Conservation (phyloP, 2,888 invertebrate species). For the Drosophila neonasuta region DNA sequence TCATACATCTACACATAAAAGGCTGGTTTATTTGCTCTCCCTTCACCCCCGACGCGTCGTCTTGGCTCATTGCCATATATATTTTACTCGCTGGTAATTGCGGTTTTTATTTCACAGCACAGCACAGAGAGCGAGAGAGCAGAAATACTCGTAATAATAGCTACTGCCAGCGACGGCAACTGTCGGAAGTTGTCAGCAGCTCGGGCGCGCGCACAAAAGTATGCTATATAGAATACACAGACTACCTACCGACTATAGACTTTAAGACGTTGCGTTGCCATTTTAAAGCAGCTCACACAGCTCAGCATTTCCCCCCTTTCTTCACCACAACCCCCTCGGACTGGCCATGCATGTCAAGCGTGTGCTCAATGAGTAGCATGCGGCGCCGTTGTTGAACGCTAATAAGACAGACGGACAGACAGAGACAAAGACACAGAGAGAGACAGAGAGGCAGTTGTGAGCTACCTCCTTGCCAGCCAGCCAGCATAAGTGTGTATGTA, state of each 20-base stretch:
- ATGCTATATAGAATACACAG: conserved; percentile 18
- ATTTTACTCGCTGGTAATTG: conserved; percentile 74
- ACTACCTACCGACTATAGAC: conserved; percentile 1
- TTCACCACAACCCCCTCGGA: neutral
- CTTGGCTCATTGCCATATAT: conserved; percentile 48
- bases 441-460: conserved; percentile 13
- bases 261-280: conserved; percentile 36
- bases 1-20: conserved; percentile 23
- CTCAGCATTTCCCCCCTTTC: too few species aligned
- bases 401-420: conserved; percentile 58
- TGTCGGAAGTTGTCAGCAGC: conserved; percentile 76
- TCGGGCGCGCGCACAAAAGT: conserved; percentile 42
- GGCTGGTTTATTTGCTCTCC: conserved; percentile 55
- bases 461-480: conserved; percentile 25
- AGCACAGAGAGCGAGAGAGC: conserved; percentile 3
- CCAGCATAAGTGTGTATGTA: conserved; percentile 29
- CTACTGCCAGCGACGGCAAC: conserved; percentile 45
- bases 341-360: conserved; percentile 47
- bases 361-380: conserved; percentile 56
- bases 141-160: conserved; percentile 50
- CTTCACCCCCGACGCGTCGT: neutral
- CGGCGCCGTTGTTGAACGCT: conserved; percentile 58
- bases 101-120: conserved; percentile 76
- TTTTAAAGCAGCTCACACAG: conserved; percentile 57
- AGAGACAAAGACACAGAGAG: conserved; percentile 22